phyloP scores from a whole-genome alignment of 2,113 vertebrate species.

The Urocitellus parryii region DNA sequence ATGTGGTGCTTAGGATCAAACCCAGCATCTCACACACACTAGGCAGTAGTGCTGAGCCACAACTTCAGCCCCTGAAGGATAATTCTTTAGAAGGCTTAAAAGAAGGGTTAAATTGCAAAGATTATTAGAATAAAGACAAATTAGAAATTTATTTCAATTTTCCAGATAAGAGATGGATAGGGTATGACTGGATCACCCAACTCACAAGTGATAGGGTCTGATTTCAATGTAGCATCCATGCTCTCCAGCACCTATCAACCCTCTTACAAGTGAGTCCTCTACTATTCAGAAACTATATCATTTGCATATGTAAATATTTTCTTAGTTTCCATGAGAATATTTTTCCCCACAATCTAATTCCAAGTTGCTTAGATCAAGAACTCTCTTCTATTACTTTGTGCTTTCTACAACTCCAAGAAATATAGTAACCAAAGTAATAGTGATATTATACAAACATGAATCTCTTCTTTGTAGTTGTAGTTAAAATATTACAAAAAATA shows the following conservation, averaged over 20 bases:
- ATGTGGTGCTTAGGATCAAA: too few relatives aligned
- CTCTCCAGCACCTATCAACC: background rate
- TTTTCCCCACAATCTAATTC: background rate
- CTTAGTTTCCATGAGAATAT: background rate
- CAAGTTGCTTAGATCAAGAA: background rate
- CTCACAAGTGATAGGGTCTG: background rate
- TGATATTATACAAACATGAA: background rate
- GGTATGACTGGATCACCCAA: background rate
- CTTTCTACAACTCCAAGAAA: constrained; percentile 30
- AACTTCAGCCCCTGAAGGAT: background rate
- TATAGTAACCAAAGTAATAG: background rate
- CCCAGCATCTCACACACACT: too few relatives aligned
- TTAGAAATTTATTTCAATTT: background rate
- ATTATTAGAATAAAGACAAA: background rate
- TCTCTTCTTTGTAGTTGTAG: background rate
- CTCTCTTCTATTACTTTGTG: background rate
- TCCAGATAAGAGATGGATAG: background rate
- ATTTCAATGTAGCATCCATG: background rate
- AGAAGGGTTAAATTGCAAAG: background rate
- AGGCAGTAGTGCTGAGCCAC: too few relatives aligned
- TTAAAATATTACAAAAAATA: constrained; percentile 40
- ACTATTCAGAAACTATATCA: background rate
- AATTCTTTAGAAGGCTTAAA: background rate
- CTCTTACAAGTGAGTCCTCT: background rate
- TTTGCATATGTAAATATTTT: background rate